Percentiles rank a stretch among this genome's conserved stretches.
Evolutionary conservation across 2,113 vertebrate genomes (phyloP).

Genomic region (Actinemys pallida): DNA sequence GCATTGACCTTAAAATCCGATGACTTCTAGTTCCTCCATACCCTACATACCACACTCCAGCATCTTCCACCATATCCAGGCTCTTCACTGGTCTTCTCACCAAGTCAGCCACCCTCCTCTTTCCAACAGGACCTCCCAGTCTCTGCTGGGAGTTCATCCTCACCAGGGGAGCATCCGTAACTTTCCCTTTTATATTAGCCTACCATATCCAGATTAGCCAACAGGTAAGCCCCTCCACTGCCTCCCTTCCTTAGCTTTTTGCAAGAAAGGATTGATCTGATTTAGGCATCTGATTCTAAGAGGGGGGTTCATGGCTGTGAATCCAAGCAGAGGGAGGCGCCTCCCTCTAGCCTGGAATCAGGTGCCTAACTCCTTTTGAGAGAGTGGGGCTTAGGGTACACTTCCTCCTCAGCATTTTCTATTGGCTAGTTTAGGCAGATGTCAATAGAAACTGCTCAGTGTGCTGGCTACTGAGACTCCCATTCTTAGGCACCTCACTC

Average conservation of each 20-base stretch:
- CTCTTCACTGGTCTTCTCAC: background rate
- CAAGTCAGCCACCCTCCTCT: background rate
- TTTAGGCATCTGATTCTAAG: background rate
- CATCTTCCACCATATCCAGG: background rate
- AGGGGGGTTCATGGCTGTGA: background rate
- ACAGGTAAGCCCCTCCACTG: background rate
- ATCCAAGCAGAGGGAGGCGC: background rate
- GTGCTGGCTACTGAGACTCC: background rate
- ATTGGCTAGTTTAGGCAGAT: background rate
- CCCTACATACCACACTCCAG: background rate
- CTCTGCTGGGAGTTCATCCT: background rate
- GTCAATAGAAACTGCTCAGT: background rate
- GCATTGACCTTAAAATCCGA: background rate
- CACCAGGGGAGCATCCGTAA: too few species aligned
- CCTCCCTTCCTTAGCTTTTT: background rate
- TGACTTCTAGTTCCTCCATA: background rate
- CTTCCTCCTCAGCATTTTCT: background rate
- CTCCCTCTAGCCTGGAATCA: background rate
- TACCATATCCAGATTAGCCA: background rate
- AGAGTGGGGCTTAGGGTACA: too few species aligned
- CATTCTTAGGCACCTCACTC: background rate
- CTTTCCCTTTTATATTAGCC: background rate
- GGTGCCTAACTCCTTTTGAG: background rate
- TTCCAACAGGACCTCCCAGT: background rate
- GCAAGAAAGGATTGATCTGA: background rate